A percentile compares a stretch with the other conserved stretches of the same genome.
Evolutionary conservation across 2,888 invertebrate genomes (phyloP).

Genomic region (Euclidia mi): DNA sequence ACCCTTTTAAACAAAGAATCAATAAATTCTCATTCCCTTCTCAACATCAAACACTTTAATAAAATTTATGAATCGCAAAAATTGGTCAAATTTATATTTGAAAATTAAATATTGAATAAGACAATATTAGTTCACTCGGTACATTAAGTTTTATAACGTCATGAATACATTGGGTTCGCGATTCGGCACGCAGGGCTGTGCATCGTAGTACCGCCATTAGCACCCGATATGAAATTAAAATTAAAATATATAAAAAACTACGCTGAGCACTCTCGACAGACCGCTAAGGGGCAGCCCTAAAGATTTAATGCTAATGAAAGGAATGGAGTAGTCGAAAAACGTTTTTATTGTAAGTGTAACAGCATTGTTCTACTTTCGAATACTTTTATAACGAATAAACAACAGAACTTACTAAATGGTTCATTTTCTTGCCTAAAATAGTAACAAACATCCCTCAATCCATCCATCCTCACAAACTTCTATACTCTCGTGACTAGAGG

Average conservation of each 20-base stretch:
- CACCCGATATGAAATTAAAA: constrained; percentile 90
- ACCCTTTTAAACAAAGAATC: constrained; percentile 26
- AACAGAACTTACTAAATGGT: no score
- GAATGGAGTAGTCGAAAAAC: constrained; percentile 69
- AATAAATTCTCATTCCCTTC: constrained; percentile 44
- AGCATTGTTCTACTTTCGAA: no score
- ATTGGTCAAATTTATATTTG: constrained; percentile 79
- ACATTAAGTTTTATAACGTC: constrained; percentile 88
- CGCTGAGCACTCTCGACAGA: constrained; percentile 86
- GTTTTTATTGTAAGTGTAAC: no score
- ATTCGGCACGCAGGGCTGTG: constrained; percentile 89
- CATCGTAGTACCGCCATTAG: constrained; percentile 86
- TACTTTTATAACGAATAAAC: no score
- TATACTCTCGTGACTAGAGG: no score
- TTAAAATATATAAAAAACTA: constrained; percentile 89
- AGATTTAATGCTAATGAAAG: constrained; percentile 75
- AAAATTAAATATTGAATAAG: constrained; percentile 89
- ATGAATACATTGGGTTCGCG: constrained; percentile 87
- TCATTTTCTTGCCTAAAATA: no score
- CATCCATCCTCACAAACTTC: no score
- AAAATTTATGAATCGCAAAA: constrained; percentile 86
- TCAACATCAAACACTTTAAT: constrained; percentile 60
- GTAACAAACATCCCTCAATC: no score
- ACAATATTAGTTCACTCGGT: constrained; percentile 90
- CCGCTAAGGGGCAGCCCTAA: constrained; percentile 88